phyloP scores from a whole-genome alignment of 2,113 vertebrate species.

The Phodopus roborovskii region DNA sequence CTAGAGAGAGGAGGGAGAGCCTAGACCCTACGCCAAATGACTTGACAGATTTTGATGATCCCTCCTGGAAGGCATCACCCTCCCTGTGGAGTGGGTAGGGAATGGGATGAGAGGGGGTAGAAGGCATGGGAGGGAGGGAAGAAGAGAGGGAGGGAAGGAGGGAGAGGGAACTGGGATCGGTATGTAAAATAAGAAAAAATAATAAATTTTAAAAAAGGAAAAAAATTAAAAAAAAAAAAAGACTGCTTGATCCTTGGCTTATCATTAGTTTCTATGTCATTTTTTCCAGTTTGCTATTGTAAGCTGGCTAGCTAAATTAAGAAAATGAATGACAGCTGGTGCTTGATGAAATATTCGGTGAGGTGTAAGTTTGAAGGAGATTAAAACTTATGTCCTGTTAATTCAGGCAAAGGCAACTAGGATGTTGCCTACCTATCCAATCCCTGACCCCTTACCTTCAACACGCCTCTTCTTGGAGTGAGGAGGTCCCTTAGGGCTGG shows the following conservation, averaged over 20 bases:
- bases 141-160: too few relatives aligned
- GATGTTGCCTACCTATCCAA: too few relatives aligned
- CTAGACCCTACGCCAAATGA: too few relatives aligned
- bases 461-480: constrained; percentile 73
- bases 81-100: too few relatives aligned
- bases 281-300: constrained; percentile 62
- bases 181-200: too few relatives aligned
- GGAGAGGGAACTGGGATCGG: too few relatives aligned
- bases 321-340: constrained; percentile 12
- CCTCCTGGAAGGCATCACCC: too few relatives aligned
- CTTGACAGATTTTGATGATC: too few relatives aligned
- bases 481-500: constrained; percentile 5
- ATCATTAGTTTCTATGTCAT: neutral
- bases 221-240: neutral
- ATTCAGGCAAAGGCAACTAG: neutral
- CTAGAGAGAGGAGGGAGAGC: too few relatives aligned
- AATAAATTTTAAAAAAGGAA: too few relatives aligned
- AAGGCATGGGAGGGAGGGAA: too few relatives aligned
- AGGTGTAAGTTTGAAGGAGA: neutral
- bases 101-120: too few relatives aligned
- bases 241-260: constrained; percentile 14
- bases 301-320: constrained; percentile 41
- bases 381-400: neutral
- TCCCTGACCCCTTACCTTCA: constrained; percentile 61
- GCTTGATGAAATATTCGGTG: neutral